These are phyloP conservation scores for Phania funesta DNA, from an alignment of 2,888 invertebrate species.

Conservation along the genomic window DNA sequence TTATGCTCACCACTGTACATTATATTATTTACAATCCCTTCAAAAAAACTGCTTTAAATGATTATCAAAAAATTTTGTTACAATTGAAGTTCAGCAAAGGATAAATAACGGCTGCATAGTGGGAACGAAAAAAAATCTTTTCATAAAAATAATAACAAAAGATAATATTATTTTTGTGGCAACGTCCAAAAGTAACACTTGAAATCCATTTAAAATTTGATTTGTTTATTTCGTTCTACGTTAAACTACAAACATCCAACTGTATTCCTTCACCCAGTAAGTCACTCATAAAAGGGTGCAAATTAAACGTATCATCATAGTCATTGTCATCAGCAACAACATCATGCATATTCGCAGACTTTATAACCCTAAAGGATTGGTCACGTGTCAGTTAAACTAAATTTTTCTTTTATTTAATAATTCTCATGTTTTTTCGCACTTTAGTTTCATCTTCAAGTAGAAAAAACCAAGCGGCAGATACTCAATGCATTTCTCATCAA, in stretches of 20 bases:
- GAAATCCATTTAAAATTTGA: conserved; percentile 68
- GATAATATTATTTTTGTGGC: conserved; percentile 55
- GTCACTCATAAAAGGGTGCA: conserved; percentile 57
- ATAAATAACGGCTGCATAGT: conserved; percentile 25
- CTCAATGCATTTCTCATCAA: conserved; percentile 20
- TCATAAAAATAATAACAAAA: conserved; percentile 43
- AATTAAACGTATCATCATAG: conserved; percentile 65
- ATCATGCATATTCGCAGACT: conserved; percentile 18
- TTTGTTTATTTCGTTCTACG: conserved; percentile 62
- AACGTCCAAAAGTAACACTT: conserved; percentile 61
- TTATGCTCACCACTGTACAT: too few species aligned
- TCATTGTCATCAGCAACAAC: conserved; percentile 1
- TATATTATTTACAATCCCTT: too few species aligned
- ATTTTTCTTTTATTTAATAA: conserved; percentile 42
- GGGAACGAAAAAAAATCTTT: conserved; percentile 15
- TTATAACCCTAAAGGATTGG: conserved; percentile 43
- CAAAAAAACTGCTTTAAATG: conserved; percentile 10
- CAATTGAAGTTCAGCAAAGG: conserved; percentile 41
- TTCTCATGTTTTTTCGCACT: conserved; percentile 48
- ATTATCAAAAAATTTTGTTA: conserved; percentile 11
- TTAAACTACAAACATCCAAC: not conserved
- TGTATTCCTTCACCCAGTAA: not conserved
- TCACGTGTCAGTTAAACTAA: conserved; percentile 63
- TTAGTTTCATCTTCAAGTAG: conserved; percentile 36
- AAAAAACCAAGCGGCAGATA: conserved; percentile 2